Evolutionary conservation across 2,888 invertebrate genomes (phyloP), one percentile per base, ranked within the genome.

Genomic region (Acleris cristana): DNA sequence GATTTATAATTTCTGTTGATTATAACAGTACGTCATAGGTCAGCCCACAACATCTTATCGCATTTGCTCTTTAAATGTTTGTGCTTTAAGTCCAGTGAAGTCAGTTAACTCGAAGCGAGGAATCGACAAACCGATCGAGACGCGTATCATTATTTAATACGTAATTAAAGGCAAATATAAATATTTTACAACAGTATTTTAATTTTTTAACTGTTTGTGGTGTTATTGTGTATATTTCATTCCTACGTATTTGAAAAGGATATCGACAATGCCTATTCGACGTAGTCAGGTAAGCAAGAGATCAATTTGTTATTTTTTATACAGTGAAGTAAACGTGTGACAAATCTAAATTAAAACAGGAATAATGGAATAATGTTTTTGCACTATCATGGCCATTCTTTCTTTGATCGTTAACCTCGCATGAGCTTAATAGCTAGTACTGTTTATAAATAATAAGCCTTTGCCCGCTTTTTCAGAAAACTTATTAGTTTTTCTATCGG

Each of bases 31-130:
- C 88, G 87, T 88, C 89, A 90, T 85, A 85, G 90, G 88, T 90
- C 89, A 89, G 77, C 80, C 73, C 82, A 78, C 84, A 85, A 87
- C 62, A 67, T 91, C 90, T 92, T 90, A 92, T 92, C 92, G n/a
- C n/a, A 76, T 81, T 79, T 81, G 80, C 84, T 81, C 85, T 89
- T 91, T 92, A 92, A 87, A 92, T 92, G 88, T 89, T 89, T 89
- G 89, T 87, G 91, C 86, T 86, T 86, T 85, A 79, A 86, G 85
- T 84, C 81, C 81, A 85, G 81, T 84, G 80, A 84, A 91, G 88
- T 89, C 91, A 92, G 92, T 92, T 87, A 83, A 87, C 85, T 84
- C 80, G 75, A 76, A 84, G 86, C 88, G 75, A 80, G 81, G 82
- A 80, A 82, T 85, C 86, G 82, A 84, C 75, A 79, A 81, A 84